Evolutionary conservation across 2,797 vertebrate species (phyloP).

Genomic region (Malurus leucopterus): DNA sequence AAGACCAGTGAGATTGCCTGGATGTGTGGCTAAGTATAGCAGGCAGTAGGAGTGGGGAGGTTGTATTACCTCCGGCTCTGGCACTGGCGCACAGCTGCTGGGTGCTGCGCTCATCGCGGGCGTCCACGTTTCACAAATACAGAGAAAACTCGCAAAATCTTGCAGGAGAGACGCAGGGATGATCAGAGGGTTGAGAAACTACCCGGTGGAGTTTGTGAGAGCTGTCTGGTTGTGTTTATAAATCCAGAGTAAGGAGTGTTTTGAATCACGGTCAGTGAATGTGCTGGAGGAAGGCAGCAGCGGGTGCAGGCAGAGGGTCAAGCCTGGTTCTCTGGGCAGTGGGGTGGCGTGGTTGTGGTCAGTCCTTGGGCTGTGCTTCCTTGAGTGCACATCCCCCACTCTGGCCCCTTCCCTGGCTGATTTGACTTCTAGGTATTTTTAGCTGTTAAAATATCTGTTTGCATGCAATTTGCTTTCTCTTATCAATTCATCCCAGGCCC

Average conservation of each 20-base stretch:
- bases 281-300: background rate
- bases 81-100: background rate
- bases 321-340: background rate
- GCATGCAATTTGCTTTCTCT: background rate
- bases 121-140: background rate
- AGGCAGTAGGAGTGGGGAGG: conserved; percentile 34
- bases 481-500: background rate
- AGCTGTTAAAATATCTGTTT: background rate
- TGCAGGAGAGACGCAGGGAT: background rate
- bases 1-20: background rate
- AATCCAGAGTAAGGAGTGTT: background rate
- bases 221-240: background rate
- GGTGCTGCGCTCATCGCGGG: background rate
- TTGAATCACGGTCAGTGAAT: background rate
- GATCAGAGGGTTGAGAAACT: background rate
- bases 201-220: background rate
- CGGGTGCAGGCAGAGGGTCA: background rate
- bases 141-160: background rate
- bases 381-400: too few species aligned
- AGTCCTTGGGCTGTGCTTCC: background rate
- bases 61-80: background rate
- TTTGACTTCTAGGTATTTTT: background rate
- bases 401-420: fast-evolving
- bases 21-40: conserved; percentile 1
- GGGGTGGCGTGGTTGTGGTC: background rate